Evolutionary conservation across 1,140 invertebrate genomes (phyloP), one percentile per base, ranked within the genome.

Genomic region (Drosophila lacteicornis): DNA sequence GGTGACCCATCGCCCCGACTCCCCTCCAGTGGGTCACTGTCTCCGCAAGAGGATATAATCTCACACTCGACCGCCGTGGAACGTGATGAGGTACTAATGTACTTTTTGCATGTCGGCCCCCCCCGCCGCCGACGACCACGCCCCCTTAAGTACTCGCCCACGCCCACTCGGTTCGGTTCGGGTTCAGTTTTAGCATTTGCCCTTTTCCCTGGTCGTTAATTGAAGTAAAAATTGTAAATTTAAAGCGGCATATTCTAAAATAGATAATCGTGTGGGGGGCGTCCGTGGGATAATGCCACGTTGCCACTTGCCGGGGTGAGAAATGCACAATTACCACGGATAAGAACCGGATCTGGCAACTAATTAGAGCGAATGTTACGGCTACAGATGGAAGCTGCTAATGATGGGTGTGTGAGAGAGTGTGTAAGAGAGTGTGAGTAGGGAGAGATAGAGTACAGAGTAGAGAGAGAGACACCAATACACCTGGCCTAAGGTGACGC

Each of bases 81-180:
- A 55, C 58, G 75, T 84, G 82, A 80, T 84, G 76, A 84, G 82
- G 77, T 85, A 81, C 82, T 85, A 85, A 84, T 84, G 82, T 84
- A 69, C 67, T 69, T 78, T 84, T 84, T 80, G 79, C 81, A 84
- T 84, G 80, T 71, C 40, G 57, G 19, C 9, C 15, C 12, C 30
- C 17, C 25, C 27, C 2, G 4, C 36, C 49, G 30, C 27, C 2
- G 4, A 25, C 49, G 30, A 3, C 57, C 40, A 51, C 66, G 49
- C 45, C 66, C 62, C 65, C 62, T 33, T 68, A 68, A 67, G 66
- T 51, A 68, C 45, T 50, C 36, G 45, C 66, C 66, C 62, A 67
- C 61, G 46, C 66, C 58, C 65, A 33, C 55, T 12, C 19, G 27
- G 27, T 30, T 15, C 25, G n/a, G 49, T 25, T 27, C 13, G 43